Percentiles rank a stretch among this genome's conserved stretches.
Conservation (phyloP, 2,888 invertebrate species). For the Argynnis bischoffii region DNA sequence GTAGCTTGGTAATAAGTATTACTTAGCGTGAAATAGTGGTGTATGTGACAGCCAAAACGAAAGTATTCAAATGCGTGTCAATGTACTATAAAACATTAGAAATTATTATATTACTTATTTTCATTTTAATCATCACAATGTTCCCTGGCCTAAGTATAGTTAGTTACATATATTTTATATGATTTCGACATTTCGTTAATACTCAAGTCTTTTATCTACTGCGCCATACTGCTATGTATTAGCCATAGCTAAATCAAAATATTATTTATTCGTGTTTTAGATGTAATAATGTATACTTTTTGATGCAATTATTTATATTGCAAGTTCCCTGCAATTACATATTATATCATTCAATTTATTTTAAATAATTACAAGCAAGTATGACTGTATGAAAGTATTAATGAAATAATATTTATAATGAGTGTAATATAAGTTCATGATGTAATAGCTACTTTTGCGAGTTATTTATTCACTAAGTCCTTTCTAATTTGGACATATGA, state of each 20-base stretch:
- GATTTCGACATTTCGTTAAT: not conserved
- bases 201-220: constrained; percentile 1
- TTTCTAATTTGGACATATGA: not conserved
- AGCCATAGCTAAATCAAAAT: too few species aligned
- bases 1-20: constrained; percentile 9
- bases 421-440: not conserved
- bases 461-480: not conserved
- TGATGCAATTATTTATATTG: too few species aligned
- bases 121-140: not conserved
- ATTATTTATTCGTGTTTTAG: too few species aligned
- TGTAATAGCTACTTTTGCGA: constrained; percentile 2
- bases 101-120: constrained; percentile 1
- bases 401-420: constrained; percentile 2
- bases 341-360: too few species aligned
- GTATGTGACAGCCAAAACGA: constrained; percentile 69
- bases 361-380: not conserved
- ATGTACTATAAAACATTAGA: constrained; percentile 32
- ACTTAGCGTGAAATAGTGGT: constrained; percentile 8
- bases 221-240: not conserved
- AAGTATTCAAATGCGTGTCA: constrained; percentile 67
- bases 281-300: too few species aligned
- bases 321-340: too few species aligned
- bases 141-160: constrained; percentile 11
- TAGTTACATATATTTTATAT: too few species aligned
- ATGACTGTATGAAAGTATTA: constrained; percentile 12